Percentiles rank a stretch among this genome's conserved stretches.
Evolutionary conservation across 1,140 invertebrate species (phyloP).

Genomic region (Odontomachus brunneus): DNA sequence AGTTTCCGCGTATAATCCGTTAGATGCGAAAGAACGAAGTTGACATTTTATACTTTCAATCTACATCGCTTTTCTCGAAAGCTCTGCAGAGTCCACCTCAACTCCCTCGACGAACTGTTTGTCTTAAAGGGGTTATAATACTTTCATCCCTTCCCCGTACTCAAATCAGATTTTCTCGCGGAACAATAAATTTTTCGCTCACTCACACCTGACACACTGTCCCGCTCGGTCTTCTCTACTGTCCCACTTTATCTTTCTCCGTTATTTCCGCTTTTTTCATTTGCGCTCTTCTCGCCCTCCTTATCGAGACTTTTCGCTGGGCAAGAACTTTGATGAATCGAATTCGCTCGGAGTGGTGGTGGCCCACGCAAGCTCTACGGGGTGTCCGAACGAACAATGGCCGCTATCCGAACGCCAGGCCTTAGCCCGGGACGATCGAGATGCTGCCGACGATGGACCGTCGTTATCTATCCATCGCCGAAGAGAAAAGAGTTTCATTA

Average conservation of each 20-base stretch:
- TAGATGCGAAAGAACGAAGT: not conserved
- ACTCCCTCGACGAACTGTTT: not conserved
- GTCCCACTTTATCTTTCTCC: slow-evolving; percentile 20
- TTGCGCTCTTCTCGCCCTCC: slow-evolving; percentile 17
- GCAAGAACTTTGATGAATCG: slow-evolving; percentile 71
- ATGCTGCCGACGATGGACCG: slow-evolving; percentile 16
- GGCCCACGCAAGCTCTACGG: not conserved
- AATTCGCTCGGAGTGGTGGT: slow-evolving; percentile 40
- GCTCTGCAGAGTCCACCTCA: too few relatives aligned
- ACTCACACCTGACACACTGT: slow-evolving; percentile 28
- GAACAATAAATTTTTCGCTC: slow-evolving; percentile 50
- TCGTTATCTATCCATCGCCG: slow-evolving; percentile 20
- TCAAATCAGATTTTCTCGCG: not conserved
- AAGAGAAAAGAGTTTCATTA: slow-evolving; percentile 47
- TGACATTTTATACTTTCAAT: slow-evolving; percentile 21
- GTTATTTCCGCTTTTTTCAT: slow-evolving; percentile 31
- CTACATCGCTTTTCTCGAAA: not conserved
- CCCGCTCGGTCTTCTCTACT: slow-evolving; percentile 27
- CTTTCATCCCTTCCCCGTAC: not conserved
- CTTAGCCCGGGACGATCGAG: slow-evolving; percentile 20
- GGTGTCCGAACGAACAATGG: slow-evolving; percentile 56
- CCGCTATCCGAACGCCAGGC: slow-evolving; percentile 51
- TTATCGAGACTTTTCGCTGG: slow-evolving; percentile 57
- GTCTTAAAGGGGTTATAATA: slow-evolving; percentile 24
- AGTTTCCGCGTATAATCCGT: not conserved